Conservation (phyloP, 2,888 invertebrate genomes). For the Perizoma flavofasciatum region DNA sequence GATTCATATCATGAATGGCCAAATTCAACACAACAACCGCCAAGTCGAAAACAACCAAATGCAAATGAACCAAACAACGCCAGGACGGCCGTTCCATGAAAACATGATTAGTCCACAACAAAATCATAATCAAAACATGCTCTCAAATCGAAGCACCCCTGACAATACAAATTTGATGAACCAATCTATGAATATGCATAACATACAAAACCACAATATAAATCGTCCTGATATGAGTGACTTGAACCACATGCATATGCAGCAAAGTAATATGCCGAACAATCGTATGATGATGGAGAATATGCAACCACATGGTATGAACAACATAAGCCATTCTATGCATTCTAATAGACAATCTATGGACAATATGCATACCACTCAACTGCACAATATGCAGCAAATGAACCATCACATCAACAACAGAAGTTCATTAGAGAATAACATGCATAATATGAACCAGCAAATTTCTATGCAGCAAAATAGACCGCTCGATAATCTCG, state of each 20-base stretch:
- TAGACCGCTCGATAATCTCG: constrained; percentile 70
- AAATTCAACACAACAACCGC: constrained; percentile 75
- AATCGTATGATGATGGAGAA: constrained; percentile 78
- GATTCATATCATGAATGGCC: constrained; percentile 79
- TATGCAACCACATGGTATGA: constrained; percentile 71
- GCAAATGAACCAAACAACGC: constrained; percentile 61
- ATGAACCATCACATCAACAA: constrained; percentile 72
- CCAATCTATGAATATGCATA: constrained; percentile 74
- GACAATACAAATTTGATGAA: constrained; percentile 68
- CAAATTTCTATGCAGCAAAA: constrained; percentile 74
- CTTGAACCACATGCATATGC: constrained; percentile 76
- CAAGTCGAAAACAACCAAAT: constrained; percentile 68
- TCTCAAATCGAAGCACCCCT: constrained; percentile 68
- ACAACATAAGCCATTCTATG: constrained; percentile 69
- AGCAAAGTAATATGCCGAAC: constrained; percentile 72
- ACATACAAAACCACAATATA: constrained; percentile 62
- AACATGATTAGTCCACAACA: constrained; percentile 65
- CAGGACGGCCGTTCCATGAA: constrained; percentile 70
- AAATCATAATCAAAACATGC: constrained; percentile 67
- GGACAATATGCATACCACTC: constrained; percentile 72
- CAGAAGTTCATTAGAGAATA: constrained; percentile 69
- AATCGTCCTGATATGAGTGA: constrained; percentile 69
- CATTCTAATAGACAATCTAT: constrained; percentile 68
- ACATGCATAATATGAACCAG: constrained; percentile 69
- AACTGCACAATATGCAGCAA: constrained; percentile 74